Evolutionary conservation across 2,888 invertebrate species (phyloP).

Genomic region (Augiades crinisus): DNA sequence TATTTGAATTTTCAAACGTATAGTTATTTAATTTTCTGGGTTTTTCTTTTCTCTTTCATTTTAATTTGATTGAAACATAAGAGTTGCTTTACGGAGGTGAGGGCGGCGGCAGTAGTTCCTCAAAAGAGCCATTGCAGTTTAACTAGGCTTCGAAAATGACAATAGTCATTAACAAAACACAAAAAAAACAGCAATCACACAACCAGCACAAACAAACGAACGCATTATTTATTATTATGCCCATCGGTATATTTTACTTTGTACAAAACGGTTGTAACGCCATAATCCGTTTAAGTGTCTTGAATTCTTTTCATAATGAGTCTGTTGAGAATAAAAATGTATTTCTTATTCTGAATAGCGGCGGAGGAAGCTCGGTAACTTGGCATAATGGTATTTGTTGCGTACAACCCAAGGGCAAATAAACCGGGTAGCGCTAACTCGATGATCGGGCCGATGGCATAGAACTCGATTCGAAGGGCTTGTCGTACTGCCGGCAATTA

Average conservation of each 20-base stretch:
- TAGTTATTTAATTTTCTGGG: too few species aligned
- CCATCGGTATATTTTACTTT: constrained; percentile 14
- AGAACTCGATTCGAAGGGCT: constrained; percentile 43
- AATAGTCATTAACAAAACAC: too few species aligned
- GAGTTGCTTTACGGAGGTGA: too few species aligned
- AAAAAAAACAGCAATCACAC: not conserved
- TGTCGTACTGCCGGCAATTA: not conserved
- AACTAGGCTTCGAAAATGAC: too few species aligned
- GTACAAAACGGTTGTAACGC: constrained; percentile 18
- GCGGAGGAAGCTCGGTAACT: constrained; percentile 37
- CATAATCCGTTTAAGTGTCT: constrained; percentile 29
- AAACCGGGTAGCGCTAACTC: constrained; percentile 46
- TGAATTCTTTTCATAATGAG: constrained; percentile 22
- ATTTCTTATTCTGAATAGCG: constrained; percentile 22
- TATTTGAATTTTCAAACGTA: too few species aligned
- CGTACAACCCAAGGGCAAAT: constrained; percentile 37
- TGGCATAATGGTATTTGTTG: constrained; percentile 47
- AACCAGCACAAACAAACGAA: not conserved
- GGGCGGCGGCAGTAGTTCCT: too few species aligned
- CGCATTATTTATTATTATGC: constrained; percentile 10
- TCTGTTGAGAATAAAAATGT: constrained; percentile 23
- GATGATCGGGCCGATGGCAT: constrained; percentile 51
- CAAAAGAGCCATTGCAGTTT: too few species aligned
- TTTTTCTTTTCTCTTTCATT: too few species aligned
- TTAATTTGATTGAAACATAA: not conserved